Conservation (phyloP, 2,888 invertebrate species). For the Archips xylosteana region DNA sequence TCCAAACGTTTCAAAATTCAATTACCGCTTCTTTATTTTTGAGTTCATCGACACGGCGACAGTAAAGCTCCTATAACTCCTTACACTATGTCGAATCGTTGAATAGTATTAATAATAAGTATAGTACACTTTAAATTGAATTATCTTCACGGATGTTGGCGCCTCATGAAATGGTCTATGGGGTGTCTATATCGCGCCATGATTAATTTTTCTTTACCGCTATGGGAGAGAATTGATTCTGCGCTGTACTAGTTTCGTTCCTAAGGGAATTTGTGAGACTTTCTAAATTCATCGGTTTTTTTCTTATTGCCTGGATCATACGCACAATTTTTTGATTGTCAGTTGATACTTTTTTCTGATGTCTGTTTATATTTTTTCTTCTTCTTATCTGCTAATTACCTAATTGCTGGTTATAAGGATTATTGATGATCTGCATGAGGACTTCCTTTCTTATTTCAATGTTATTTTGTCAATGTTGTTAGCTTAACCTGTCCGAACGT, state of each 20-base stretch:
- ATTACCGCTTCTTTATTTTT: conserved; percentile 74
- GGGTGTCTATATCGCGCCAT: conserved; percentile 74
- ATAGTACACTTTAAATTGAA: conserved; percentile 80
- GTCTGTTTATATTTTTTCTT: no score
- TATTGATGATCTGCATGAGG: no score
- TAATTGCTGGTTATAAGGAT: neutral
- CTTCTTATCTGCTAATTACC: neutral
- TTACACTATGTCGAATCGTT: conserved; percentile 72
- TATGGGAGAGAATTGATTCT: conserved; percentile 66
- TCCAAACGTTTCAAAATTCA: conserved; percentile 71
- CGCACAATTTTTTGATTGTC: neutral
- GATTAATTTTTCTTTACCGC: conserved; percentile 76
- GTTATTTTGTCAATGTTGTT: no score
- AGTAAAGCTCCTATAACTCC: conserved; percentile 73
- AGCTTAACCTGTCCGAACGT: no score
- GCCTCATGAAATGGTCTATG: conserved; percentile 80
- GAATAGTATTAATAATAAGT: conserved; percentile 72
- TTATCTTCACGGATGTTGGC: conserved; percentile 79
- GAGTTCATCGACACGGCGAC: conserved; percentile 73
- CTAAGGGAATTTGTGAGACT: conserved; percentile 41
- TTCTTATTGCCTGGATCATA: neutral
- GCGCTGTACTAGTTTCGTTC: conserved; percentile 45
- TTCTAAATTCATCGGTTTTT: conserved; percentile 19
- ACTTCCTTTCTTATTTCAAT: no score
- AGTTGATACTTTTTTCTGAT: neutral